These are phyloP conservation scores for Ctenopoma multispine DNA, from an alignment of 2,797 vertebrate species.

Conservation along the genomic window DNA sequence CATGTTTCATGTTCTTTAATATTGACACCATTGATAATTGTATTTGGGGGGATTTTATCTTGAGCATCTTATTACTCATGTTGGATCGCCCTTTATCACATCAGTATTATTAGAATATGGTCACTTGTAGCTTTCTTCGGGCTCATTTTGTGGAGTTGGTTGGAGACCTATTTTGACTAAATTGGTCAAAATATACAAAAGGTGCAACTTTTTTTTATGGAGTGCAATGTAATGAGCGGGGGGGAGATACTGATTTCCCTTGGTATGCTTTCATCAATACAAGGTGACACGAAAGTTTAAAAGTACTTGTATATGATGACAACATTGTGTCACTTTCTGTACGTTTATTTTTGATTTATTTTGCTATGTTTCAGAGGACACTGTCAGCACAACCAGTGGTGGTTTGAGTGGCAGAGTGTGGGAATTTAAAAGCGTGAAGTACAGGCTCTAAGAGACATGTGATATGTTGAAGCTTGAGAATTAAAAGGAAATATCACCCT, in stretches of 20 bases:
- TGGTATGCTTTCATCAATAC: conserved; percentile 20
- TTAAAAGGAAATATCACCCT: conserved; percentile 17
- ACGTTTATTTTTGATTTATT: conserved; percentile 38
- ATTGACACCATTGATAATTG: conserved; percentile 8
- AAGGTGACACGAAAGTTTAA: conserved; percentile 33
- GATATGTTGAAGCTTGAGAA: conserved; percentile 7
- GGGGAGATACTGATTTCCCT: conserved; percentile 3
- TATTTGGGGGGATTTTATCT: conserved; percentile 30
- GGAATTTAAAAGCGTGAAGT: conserved; percentile 18
- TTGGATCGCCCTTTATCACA: conserved; percentile 26
- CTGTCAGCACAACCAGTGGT: conserved; percentile 30
- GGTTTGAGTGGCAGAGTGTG: conserved; percentile 15
- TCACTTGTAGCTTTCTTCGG: conserved; percentile 41
- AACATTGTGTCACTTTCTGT: conserved; percentile 27
- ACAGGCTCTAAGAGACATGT: conserved; percentile 18
- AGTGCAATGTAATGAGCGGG: conserved; percentile 53
- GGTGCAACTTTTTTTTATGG: conserved; percentile 30
- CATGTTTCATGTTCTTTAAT: conserved; percentile 29
- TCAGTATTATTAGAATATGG: conserved; percentile 25
- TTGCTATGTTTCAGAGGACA: conserved; percentile 40
- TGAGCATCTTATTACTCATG: conserved; percentile 18
- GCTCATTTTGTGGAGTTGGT: conserved; percentile 14
- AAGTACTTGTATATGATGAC: conserved; percentile 40
- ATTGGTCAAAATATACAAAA: conserved; percentile 45
- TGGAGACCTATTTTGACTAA: conserved; percentile 25